Evolutionary conservation across 2,888 invertebrate species (phyloP).

Genomic region (Pomacea canaliculata): DNA sequence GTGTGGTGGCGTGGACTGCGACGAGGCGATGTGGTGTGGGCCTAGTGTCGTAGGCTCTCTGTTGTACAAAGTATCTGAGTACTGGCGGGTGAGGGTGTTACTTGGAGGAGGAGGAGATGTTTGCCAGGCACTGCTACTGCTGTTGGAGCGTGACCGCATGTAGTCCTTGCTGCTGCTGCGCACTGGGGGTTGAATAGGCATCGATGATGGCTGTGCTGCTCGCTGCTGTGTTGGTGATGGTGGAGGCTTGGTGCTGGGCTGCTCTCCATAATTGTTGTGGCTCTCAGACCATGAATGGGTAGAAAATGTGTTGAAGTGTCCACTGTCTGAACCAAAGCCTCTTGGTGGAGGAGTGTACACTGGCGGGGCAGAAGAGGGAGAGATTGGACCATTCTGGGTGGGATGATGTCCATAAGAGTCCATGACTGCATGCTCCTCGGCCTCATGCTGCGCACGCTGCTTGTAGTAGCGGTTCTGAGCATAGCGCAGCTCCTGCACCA

Average conservation of each 20-base stretch:
- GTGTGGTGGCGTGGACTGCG: constrained; percentile 36
- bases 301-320: constrained; percentile 36
- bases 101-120: constrained; percentile 16
- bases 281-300: constrained; percentile 30
- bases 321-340: constrained; percentile 38
- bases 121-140: constrained; percentile 42
- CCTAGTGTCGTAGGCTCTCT: constrained; percentile 33
- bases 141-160: constrained; percentile 52
- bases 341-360: constrained; percentile 31
- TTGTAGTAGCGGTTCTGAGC: constrained; percentile 71
- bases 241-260: constrained; percentile 48
- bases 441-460: constrained; percentile 74
- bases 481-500: constrained; percentile 76
- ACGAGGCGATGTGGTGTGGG: constrained; percentile 31
- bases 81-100: constrained; percentile 38
- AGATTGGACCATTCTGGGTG: constrained; percentile 49
- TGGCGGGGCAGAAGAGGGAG: constrained; percentile 42
- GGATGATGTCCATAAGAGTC: constrained; percentile 40
- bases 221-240: constrained; percentile 52
- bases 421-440: constrained; percentile 61
- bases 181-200: constrained; percentile 42
- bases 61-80: constrained; percentile 45
- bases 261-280: constrained; percentile 29
- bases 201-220: constrained; percentile 38
- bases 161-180: constrained; percentile 59